Percentiles rank a stretch among this genome's conserved stretches.
phyloP scores from a whole-genome alignment of 2,888 invertebrate genomes.

The Hypsopygia costalis region DNA sequence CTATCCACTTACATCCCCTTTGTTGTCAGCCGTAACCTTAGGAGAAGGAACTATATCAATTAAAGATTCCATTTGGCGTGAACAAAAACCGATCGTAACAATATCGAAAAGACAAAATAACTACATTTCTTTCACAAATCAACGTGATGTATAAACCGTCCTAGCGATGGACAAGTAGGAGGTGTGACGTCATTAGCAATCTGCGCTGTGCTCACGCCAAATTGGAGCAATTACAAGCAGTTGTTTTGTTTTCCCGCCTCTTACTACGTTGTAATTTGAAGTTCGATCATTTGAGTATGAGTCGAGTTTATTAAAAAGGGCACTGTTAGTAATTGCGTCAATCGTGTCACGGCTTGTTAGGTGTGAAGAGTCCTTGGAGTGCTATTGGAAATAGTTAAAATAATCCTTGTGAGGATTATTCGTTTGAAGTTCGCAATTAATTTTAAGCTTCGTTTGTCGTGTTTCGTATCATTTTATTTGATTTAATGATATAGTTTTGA shows the following conservation, averaged over 20 bases:
- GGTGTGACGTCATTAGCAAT: constrained; percentile 65
- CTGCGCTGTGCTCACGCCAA: constrained; percentile 49
- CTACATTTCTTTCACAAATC: no score
- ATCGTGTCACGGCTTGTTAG: not conserved
- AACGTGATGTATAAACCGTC: constrained; percentile 25
- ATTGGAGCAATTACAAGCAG: constrained; percentile 63
- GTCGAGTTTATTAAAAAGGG: constrained; percentile 8
- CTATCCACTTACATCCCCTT: no score
- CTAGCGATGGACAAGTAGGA: constrained; percentile 30
- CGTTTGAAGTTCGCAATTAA: not conserved
- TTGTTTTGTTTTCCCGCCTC: constrained; percentile 50
- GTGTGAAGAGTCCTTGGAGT: not conserved
- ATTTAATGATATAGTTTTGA: no score
- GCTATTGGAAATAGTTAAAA: not conserved
- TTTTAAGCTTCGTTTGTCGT: not conserved
- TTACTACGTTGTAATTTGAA: constrained; percentile 2
- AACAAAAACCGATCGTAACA: no score
- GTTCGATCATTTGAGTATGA: constrained; percentile 8
- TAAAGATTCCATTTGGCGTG: no score
- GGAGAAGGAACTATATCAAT: no score
- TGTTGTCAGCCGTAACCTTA: no score
- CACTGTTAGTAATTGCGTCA: not conserved
- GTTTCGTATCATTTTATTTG: no score
- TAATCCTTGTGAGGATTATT: not conserved
- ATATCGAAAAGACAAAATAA: no score